phyloP scores from a whole-genome alignment of 2,113 vertebrate species.

The Nothobranchius kuhntae region DNA sequence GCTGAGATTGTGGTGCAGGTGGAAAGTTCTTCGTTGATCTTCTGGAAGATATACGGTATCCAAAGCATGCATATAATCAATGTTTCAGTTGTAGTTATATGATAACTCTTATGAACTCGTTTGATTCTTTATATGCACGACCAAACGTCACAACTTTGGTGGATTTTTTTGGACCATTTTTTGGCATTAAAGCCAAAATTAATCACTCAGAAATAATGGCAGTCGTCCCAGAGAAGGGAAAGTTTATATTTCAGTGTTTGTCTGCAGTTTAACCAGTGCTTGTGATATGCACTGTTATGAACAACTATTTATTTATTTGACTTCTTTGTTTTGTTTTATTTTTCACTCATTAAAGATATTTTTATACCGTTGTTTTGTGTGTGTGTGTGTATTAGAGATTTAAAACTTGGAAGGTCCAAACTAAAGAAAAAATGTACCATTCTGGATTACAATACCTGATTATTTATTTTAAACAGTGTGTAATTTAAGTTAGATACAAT shows the following conservation, averaged over 20 bases:
- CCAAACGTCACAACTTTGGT: conserved; percentile 22
- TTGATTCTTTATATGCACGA: conserved; percentile 46
- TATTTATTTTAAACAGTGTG: no score
- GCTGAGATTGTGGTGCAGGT: conserved; percentile 23
- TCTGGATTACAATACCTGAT: no score
- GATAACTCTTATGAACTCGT: conserved; percentile 17
- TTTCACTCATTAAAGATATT: conserved; percentile 77
- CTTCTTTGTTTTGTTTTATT: conserved; percentile 41
- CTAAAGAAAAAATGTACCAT: not conserved
- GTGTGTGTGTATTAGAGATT: not conserved
- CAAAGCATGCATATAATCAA: conserved; percentile 59
- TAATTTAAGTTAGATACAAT: no score
- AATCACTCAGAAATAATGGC: not conserved
- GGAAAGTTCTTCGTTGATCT: conserved; percentile 42
- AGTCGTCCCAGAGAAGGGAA: not conserved
- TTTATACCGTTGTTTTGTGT: conserved; percentile 54
- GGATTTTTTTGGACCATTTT: conserved; percentile 14
- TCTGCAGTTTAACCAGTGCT: conserved; percentile 21
- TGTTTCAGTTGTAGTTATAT: conserved; percentile 42
- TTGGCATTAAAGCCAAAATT: conserved; percentile 8
- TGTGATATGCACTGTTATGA: conserved; percentile 43
- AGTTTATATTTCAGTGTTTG: conserved; percentile 13
- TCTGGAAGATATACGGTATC: conserved; percentile 59
- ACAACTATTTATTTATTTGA: conserved; percentile 56
- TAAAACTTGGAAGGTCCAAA: not conserved